These are phyloP conservation scores for Toxotes chatareus DNA, from an alignment of 2,113 vertebrate genomes.

Conservation along the genomic window DNA sequence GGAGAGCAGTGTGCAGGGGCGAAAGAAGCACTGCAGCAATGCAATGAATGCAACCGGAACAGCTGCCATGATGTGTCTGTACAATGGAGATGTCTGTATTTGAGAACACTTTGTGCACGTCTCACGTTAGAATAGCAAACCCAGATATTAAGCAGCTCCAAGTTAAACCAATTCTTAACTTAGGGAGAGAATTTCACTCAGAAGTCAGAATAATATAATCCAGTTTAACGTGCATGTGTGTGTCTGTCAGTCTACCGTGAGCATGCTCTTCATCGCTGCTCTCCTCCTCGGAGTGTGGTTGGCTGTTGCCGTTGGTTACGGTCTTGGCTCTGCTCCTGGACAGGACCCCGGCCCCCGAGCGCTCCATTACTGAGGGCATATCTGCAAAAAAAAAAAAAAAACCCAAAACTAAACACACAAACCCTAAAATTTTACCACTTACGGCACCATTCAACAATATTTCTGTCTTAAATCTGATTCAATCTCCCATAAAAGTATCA, in stretches of 20 bases:
- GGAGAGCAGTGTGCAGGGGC: slow-evolving; percentile 30
- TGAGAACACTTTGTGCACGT: background rate
- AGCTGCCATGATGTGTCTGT: slow-evolving; percentile 26
- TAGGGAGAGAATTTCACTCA: background rate
- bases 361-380: slow-evolving; percentile 94
- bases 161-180: background rate
- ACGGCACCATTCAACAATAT: background rate
- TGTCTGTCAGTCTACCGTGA: slow-evolving; percentile 62
- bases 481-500: slow-evolving; percentile 1
- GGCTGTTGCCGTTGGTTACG: slow-evolving; percentile 87
- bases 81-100: slow-evolving; percentile 1
- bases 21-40: slow-evolving; percentile 41
- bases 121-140: background rate
- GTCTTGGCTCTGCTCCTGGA: slow-evolving; percentile 92
- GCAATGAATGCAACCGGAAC: slow-evolving; percentile 37
- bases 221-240: slow-evolving; percentile 7
- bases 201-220: background rate
- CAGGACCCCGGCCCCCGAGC: slow-evolving; percentile 89
- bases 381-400: slow-evolving; percentile 50
- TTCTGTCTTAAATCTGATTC: background rate
- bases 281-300: slow-evolving; percentile 79
- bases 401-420: background rate
- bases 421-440: background rate
- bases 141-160: background rate
- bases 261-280: slow-evolving; percentile 80